Conservation (phyloP, 2,113 vertebrate species). For the Hucho hucho region DNA sequence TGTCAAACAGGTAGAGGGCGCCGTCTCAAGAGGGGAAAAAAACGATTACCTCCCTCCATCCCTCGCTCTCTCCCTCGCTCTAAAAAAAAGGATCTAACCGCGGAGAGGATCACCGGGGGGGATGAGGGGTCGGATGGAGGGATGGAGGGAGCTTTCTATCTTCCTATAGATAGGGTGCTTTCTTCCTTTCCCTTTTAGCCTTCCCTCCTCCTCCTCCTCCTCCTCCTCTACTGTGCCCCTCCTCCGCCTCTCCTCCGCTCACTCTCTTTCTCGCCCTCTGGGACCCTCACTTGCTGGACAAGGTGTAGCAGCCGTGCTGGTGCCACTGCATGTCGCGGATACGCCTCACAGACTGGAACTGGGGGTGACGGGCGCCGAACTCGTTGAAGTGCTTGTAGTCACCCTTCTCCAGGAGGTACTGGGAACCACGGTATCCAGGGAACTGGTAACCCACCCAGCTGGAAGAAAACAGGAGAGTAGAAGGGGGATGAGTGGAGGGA, state of each 20-base stretch:
- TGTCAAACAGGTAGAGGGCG: neutral
- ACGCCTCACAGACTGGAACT: constrained; percentile 72
- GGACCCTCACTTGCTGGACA: constrained; percentile 65
- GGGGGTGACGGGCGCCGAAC: constrained; percentile 66
- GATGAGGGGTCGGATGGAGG: constrained; percentile 3
- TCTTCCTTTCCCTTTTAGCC: constrained; percentile 52
- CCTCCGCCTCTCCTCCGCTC: constrained; percentile 43
- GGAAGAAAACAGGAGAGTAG: neutral
- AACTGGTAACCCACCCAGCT: constrained; percentile 79
- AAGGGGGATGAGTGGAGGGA: neutral
- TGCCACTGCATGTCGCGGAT: constrained; percentile 75
- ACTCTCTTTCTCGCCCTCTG: constrained; percentile 63
- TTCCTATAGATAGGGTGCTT: constrained; percentile 24
- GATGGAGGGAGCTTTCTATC: constrained; percentile 6
- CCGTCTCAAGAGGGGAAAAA: neutral
- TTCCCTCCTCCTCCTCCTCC: constrained; percentile 37
- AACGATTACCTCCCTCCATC: neutral
- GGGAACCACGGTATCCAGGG: constrained; percentile 73
- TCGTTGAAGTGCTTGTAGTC: constrained; percentile 75
- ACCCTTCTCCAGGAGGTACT: constrained; percentile 72
- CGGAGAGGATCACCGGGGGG: constrained; percentile 17
- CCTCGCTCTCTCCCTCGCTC: constrained; percentile 6
- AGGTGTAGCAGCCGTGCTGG: constrained; percentile 68
- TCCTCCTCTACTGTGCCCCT: constrained; percentile 18
- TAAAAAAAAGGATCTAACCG: constrained; percentile 13